Evolutionary conservation across 1,140 invertebrate genomes (phyloP).

Genomic region (Aphaenogaster ashmeadi): DNA sequence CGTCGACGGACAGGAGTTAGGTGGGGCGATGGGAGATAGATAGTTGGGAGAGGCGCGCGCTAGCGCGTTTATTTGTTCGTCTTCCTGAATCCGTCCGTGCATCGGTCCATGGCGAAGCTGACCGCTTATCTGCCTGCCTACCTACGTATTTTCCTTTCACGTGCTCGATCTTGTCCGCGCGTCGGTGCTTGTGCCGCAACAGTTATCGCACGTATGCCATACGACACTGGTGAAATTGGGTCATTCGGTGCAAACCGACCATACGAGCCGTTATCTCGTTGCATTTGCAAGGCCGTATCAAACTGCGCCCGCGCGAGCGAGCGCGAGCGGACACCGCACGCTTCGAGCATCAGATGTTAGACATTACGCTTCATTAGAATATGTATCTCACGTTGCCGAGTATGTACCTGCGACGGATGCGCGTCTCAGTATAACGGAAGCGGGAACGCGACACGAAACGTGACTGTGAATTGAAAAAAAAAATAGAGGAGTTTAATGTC

Average conservation of each 20-base stretch:
- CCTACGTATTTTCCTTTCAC: conserved; percentile 62
- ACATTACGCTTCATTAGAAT: conserved; percentile 65
- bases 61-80: conserved; percentile 16
- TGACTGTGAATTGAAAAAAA: neutral
- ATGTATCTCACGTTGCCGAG: conserved; percentile 50
- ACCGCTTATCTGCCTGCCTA: conserved; percentile 47
- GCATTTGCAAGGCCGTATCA: conserved; percentile 78
- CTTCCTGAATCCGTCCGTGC: conserved; percentile 26
- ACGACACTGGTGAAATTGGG: conserved; percentile 75
- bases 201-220: conserved; percentile 72
- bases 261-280: conserved; percentile 73
- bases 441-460: conserved; percentile 12
- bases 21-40: neutral
- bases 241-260: conserved; percentile 71
- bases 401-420: conserved; percentile 6
- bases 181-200: conserved; percentile 55
- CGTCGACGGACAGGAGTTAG: neutral
- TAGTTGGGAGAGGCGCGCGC: neutral
- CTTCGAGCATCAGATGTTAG: conserved; percentile 66
- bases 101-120: conserved; percentile 49
- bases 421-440: conserved; percentile 21
- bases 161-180: conserved; percentile 56
- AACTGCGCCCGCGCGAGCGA: conserved; percentile 27
- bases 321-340: conserved; percentile 43
- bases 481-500: neutral